Percentiles rank a stretch among this genome's conserved stretches.
These are phyloP conservation scores for Temnothorax unifasciatus DNA, from an alignment of 2,888 invertebrate genomes.

Conservation along the genomic window DNA sequence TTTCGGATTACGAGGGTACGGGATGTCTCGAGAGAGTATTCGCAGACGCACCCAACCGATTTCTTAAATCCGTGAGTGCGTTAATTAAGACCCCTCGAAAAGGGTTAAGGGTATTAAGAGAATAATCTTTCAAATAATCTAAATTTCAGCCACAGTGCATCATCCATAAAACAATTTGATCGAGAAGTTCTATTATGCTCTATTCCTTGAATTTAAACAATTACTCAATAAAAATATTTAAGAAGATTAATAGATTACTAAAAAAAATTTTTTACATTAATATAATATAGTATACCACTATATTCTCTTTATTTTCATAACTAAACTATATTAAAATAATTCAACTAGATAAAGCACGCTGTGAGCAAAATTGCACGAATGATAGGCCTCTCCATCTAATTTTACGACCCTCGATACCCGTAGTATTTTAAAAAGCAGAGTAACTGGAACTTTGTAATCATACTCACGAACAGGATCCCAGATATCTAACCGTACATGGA, in stretches of 20 bases:
- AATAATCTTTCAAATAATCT: background rate
- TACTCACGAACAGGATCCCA: slow-evolving; percentile 62
- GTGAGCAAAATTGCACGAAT: background rate
- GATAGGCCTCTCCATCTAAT: background rate
- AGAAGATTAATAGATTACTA: background rate
- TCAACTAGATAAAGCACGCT: background rate
- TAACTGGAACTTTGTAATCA: slow-evolving; percentile 69
- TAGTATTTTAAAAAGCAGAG: slow-evolving; percentile 25
- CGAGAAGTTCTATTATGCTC: background rate
- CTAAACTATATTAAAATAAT: background rate
- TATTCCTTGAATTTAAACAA: background rate
- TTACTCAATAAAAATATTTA: background rate
- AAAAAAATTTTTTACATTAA: background rate
- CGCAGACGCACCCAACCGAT: slow-evolving; percentile 32
- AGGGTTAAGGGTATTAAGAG: slow-evolving; percentile 22
- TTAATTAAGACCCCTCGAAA: slow-evolving; percentile 56
- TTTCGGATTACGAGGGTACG: slow-evolving; percentile 42
- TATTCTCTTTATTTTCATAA: background rate
- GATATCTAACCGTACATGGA: slow-evolving; percentile 63
- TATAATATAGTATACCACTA: background rate
- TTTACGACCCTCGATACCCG: background rate
- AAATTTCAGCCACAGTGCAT: slow-evolving; percentile 1
- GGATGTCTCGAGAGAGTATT: slow-evolving; percentile 27
- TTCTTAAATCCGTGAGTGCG: slow-evolving; percentile 34
- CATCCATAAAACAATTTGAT: slow-evolving; percentile 2